phyloP scores from a whole-genome alignment of 2,888 invertebrate genomes.

The Drosophila pegasa region DNA sequence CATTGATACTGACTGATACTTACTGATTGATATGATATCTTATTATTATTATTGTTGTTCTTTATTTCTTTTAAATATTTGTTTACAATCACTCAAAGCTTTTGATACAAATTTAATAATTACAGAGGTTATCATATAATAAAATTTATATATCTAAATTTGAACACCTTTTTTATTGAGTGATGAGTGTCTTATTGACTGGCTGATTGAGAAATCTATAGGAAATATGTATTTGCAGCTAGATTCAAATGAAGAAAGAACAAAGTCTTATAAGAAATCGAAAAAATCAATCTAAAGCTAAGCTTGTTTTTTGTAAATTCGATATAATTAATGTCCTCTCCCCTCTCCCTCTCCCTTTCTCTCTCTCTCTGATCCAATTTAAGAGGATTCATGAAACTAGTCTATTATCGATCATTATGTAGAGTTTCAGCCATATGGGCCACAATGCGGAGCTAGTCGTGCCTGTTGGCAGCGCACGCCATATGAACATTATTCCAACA shows the following conservation, averaged over 20 bases:
- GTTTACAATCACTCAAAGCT: too few relatives aligned
- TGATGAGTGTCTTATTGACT: not conserved
- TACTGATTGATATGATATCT: too few relatives aligned
- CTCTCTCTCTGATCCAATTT: not conserved
- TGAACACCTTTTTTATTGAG: not conserved
- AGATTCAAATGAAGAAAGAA: not conserved
- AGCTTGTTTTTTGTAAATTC: not conserved
- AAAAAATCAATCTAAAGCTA: not conserved
- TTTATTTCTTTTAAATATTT: too few relatives aligned
- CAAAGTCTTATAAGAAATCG: not conserved
- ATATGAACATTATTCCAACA: constrained; percentile 63
- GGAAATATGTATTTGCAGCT: not conserved
- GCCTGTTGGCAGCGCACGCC: constrained; percentile 52
- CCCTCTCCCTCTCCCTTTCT: too few relatives aligned
- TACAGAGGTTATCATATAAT: too few relatives aligned
- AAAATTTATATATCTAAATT: too few relatives aligned
- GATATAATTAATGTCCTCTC: not conserved
- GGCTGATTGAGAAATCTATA: not conserved
- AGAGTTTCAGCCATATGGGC: constrained; percentile 37
- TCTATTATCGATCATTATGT: constrained; percentile 44
- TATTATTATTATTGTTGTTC: too few relatives aligned
- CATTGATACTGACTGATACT: too few relatives aligned
- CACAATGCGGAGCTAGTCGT: constrained; percentile 22
- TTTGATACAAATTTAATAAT: too few relatives aligned
- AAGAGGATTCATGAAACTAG: constrained; percentile 16